phyloP scores from a whole-genome alignment of 1,140 invertebrate genomes.

The Olivierus martensii region DNA sequence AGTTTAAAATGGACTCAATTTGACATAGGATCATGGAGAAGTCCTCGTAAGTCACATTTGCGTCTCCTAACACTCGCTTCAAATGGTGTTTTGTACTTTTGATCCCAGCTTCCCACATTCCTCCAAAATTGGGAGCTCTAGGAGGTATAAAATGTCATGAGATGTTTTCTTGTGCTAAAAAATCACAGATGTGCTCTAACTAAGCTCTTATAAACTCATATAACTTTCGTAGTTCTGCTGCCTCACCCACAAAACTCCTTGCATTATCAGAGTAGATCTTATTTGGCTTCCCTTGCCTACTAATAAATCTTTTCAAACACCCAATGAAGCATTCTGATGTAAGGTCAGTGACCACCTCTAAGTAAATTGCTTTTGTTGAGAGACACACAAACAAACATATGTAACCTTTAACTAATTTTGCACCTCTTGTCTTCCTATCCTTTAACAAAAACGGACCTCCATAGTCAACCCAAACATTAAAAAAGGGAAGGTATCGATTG shows the following conservation, averaged over 20 bases:
- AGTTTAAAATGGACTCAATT: constrained; percentile 6
- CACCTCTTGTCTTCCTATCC: no score
- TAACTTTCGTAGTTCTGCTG: neutral
- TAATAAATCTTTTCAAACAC: constrained; percentile 1
- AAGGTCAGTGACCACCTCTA: no score
- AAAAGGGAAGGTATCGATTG: no score
- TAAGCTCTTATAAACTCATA: neutral
- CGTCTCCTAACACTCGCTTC: neutral
- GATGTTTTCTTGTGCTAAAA: neutral
- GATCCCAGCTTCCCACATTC: constrained; percentile 1
- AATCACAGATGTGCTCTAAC: neutral
- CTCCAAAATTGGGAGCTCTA: no score
- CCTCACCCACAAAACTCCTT: neutral
- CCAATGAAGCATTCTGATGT: no score
- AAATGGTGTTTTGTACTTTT: constrained; percentile 6
- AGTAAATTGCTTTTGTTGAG: neutral
- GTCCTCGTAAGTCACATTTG: neutral
- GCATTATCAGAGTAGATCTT: neutral
- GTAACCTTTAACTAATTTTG: no score
- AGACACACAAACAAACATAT: no score
- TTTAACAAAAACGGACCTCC: constrained; percentile 2
- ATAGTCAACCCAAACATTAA: constrained; percentile 4
- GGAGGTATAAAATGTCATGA: constrained; percentile 1
- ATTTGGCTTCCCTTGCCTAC: neutral
- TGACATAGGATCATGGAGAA: neutral